phyloP scores from a whole-genome alignment of 2,113 vertebrate genomes.

The Ivindomyrus marchei region DNA sequence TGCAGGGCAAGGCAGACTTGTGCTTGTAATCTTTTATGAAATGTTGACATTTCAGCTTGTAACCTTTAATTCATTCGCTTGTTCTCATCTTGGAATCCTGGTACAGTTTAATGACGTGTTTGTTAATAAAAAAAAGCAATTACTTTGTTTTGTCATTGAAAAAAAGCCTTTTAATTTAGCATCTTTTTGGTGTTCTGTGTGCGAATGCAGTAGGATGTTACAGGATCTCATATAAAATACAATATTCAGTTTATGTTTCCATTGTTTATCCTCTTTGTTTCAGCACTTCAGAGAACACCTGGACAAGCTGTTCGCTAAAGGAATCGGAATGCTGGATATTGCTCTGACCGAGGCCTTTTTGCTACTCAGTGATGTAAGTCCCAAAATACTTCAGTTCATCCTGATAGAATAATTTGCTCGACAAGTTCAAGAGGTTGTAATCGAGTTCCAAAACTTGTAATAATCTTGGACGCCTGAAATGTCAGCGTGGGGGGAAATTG shows the following conservation, averaged over 20 bases:
- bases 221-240: background rate
- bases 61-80: conserved; percentile 18
- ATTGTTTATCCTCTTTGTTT: conserved; percentile 31
- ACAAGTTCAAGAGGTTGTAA: conserved; percentile 9
- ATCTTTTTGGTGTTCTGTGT: background rate
- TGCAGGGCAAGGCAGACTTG: background rate
- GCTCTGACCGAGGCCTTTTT: conserved; percentile 91
- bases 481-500: conserved; percentile 64
- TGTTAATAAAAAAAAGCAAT: background rate
- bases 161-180: background rate
- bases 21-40: conserved; percentile 18
- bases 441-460: background rate
- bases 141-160: background rate
- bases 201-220: background rate
- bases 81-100: conserved; percentile 9
- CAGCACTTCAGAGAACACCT: conserved; percentile 94
- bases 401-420: background rate
- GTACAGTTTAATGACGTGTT: conserved; percentile 6
- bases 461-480: conserved; percentile 34
- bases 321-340: conserved; percentile 91
- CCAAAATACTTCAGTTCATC: background rate
- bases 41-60: conserved; percentile 20
- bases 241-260: background rate
- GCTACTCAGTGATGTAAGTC: conserved; percentile 84
- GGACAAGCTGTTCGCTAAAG: conserved; percentile 88